Evolutionary conservation across 2,113 vertebrate species (phyloP).

Genomic region (Chionis minor): DNA sequence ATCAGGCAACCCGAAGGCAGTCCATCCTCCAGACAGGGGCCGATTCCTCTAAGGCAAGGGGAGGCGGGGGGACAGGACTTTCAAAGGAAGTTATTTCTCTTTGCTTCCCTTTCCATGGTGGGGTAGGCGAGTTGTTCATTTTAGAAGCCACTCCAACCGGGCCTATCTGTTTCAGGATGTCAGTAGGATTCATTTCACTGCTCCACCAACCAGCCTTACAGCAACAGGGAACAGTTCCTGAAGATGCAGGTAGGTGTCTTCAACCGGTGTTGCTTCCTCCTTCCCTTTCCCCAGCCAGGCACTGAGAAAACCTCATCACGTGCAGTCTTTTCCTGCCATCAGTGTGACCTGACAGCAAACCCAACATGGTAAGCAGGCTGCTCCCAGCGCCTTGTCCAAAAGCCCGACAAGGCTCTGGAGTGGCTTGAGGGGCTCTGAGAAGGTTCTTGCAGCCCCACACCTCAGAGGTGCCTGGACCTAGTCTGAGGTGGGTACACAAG

Average conservation of each 20-base stretch:
- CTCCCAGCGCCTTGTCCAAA: background rate
- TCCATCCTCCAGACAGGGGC: background rate
- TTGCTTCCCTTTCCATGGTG: background rate
- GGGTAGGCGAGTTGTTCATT: background rate
- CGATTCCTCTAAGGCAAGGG: background rate
- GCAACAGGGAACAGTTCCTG: background rate
- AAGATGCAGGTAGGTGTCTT: background rate
- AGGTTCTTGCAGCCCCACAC: background rate
- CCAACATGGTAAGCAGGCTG: background rate
- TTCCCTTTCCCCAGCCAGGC: background rate
- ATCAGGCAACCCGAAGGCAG: background rate
- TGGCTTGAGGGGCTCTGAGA: background rate
- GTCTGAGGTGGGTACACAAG: background rate
- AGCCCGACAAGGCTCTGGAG: background rate
- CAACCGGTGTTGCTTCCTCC: background rate
- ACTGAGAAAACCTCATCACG: background rate
- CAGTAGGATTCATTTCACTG: conserved; percentile 2
- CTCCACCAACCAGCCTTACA: background rate
- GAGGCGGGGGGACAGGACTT: accelerated
- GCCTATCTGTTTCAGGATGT: conserved; percentile 22
- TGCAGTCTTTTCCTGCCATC: background rate
- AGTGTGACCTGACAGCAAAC: background rate
- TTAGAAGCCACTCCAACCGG: background rate
- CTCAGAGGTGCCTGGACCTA: background rate
- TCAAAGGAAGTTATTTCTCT: background rate